phyloP scores from a whole-genome alignment of 2,888 invertebrate species.

The Chrysolina americana region DNA sequence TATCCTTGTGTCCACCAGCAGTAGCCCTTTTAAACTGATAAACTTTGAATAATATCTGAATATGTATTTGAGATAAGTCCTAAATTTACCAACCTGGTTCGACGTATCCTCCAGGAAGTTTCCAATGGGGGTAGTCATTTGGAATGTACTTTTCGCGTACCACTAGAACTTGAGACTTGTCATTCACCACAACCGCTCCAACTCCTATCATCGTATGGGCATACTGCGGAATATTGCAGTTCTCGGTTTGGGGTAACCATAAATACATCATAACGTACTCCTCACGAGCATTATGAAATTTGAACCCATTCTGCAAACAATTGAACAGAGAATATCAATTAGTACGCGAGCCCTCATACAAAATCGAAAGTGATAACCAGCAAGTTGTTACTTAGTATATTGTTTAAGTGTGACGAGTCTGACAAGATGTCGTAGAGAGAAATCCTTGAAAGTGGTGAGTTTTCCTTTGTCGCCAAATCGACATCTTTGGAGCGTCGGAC shows the following conservation, averaged over 20 bases:
- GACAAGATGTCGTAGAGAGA: no score
- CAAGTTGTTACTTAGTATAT: no score
- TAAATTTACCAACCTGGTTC: slow-evolving; percentile 77
- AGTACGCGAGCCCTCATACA: no score
- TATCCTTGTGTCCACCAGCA: no score
- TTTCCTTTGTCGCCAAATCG: no score
- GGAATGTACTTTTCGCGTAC: slow-evolving; percentile 80
- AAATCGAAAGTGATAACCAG: no score
- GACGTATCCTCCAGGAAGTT: slow-evolving; percentile 93
- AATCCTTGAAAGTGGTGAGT: no score
- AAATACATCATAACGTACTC: slow-evolving; percentile 85
- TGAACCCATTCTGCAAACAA: slow-evolving; percentile 79
- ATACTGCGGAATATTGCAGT: slow-evolving; percentile 80
- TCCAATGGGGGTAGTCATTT: slow-evolving; percentile 78
- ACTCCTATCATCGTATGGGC: slow-evolving; percentile 88
- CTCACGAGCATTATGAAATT: slow-evolving; percentile 88
- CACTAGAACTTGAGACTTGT: slow-evolving; percentile 82
- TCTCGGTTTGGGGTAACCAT: slow-evolving; percentile 80
- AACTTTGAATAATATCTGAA: background rate
- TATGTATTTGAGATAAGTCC: background rate
- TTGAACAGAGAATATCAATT: background rate
- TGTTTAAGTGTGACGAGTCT: no score
- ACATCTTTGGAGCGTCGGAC: no score
- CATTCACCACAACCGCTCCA: slow-evolving; percentile 88
- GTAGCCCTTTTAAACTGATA: slow-evolving; percentile 66